These are phyloP conservation scores for Heliconius hermathena DNA, from an alignment of 1,140 invertebrate species.

Conservation along the genomic window DNA sequence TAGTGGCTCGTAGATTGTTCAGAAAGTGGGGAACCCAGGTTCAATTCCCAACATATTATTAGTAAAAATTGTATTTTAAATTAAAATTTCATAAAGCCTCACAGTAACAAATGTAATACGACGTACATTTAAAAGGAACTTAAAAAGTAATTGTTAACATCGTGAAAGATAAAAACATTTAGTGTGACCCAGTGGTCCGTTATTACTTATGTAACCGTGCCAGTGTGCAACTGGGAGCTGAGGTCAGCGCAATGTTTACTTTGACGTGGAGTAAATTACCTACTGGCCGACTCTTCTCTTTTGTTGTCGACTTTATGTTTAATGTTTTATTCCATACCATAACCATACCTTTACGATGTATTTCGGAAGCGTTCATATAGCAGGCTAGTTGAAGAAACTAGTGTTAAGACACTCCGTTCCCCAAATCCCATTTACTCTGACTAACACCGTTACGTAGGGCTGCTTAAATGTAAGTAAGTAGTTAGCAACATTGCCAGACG, in stretches of 20 bases:
- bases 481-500: too few species aligned
- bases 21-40: too few species aligned
- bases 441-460: too few species aligned
- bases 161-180: background rate
- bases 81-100: background rate
- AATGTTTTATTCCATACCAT: background rate
- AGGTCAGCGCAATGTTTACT: slow-evolving; percentile 38
- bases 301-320: slow-evolving; percentile 4
- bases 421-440: too few species aligned
- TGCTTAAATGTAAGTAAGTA: too few species aligned
- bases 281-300: slow-evolving; percentile 13
- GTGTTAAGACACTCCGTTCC: too few species aligned
- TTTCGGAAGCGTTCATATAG: too few species aligned
- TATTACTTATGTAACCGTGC: slow-evolving; percentile 33
- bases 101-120: background rate
- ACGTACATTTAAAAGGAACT: background rate
- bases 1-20: too few species aligned
- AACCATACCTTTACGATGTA: too few species aligned
- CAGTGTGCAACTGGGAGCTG: slow-evolving; percentile 30
- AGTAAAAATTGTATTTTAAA: background rate
- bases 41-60: background rate
- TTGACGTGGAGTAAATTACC: slow-evolving; percentile 18
- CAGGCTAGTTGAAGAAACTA: too few species aligned
- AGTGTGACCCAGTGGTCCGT: slow-evolving; percentile 15
- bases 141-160: slow-evolving; percentile 10